These are phyloP conservation scores for Limnephilus lunatus DNA, from an alignment of 2,888 invertebrate species.

Conservation along the genomic window DNA sequence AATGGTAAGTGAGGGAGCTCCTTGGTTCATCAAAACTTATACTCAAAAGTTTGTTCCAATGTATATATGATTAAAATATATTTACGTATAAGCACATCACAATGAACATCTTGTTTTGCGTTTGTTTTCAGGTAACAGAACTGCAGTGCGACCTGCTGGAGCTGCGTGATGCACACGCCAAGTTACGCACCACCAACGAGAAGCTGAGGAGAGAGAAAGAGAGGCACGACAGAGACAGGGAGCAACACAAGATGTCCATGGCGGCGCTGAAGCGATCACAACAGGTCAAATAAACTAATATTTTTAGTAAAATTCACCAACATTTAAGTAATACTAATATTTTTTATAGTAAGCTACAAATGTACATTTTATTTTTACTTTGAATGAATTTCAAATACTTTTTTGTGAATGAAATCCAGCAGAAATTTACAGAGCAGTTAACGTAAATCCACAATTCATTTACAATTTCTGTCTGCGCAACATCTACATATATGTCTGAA, in stretches of 20 bases:
- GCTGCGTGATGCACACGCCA: conserved; percentile 93
- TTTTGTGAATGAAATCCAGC: too few relatives aligned
- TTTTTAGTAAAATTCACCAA: too few relatives aligned
- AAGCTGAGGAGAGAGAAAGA: conserved; percentile 92
- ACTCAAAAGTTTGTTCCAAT: background rate
- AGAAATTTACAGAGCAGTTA: too few relatives aligned
- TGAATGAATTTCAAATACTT: background rate
- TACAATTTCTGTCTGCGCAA: background rate
- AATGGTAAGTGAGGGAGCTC: background rate
- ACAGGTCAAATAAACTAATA: conserved; percentile 71
- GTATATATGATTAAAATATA: too few relatives aligned
- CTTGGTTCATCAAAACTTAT: background rate
- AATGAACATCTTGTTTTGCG: background rate
- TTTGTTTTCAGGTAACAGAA: conserved; percentile 77
- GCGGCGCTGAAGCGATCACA: conserved; percentile 75
- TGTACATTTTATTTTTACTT: background rate
- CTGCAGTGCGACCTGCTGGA: conserved; percentile 92
- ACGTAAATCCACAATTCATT: background rate
- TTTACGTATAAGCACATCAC: background rate
- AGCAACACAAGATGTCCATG: conserved; percentile 77
- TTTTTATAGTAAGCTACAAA: background rate
- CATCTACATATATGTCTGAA: background rate
- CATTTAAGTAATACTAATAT: too few relatives aligned
- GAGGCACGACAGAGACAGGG: conserved; percentile 88
- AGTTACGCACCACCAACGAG: conserved; percentile 92